phyloP scores from a whole-genome alignment of 1,140 invertebrate species.

The Trichogramma pretiosum region DNA sequence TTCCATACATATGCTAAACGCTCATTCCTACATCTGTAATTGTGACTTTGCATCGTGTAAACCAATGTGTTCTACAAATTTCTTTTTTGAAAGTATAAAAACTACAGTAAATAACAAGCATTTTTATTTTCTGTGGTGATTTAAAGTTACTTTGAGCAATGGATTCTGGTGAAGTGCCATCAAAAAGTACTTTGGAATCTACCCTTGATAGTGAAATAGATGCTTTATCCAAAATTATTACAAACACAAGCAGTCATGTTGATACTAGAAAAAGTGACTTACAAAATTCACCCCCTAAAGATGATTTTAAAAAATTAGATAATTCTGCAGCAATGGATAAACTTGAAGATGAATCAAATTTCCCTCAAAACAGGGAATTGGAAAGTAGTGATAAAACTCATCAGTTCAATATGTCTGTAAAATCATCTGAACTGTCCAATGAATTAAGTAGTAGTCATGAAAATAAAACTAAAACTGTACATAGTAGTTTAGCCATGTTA shows the following conservation, averaged over 20 bases:
- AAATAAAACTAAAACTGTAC: no score
- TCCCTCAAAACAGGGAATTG: no score
- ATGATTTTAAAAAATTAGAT: slow-evolving; percentile 9
- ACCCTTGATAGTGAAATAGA: slow-evolving; percentile 41
- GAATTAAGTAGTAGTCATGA: no score
- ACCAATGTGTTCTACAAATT: no score
- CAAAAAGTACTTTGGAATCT: slow-evolving; percentile 32
- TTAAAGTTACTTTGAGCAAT: neutral
- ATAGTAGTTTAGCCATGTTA: slow-evolving; percentile 33
- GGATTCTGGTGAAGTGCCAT: slow-evolving; percentile 34
- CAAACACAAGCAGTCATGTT: no score
- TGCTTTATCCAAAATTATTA: slow-evolving; percentile 39
- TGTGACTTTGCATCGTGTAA: neutral
- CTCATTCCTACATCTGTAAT: no score
- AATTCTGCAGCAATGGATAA: neutral
- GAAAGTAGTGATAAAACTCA: no score
- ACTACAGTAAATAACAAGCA: neutral
- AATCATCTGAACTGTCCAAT: no score
- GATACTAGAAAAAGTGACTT: slow-evolving; percentile 28
- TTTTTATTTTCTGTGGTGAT: neutral
- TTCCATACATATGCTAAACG: no score
- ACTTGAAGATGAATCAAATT: no score
- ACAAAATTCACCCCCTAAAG: slow-evolving; percentile 7
- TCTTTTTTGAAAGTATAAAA: neutral
- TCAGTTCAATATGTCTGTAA: no score